phyloP scores from a whole-genome alignment of 1,140 invertebrate genomes.

The Bombus cullumanus region DNA sequence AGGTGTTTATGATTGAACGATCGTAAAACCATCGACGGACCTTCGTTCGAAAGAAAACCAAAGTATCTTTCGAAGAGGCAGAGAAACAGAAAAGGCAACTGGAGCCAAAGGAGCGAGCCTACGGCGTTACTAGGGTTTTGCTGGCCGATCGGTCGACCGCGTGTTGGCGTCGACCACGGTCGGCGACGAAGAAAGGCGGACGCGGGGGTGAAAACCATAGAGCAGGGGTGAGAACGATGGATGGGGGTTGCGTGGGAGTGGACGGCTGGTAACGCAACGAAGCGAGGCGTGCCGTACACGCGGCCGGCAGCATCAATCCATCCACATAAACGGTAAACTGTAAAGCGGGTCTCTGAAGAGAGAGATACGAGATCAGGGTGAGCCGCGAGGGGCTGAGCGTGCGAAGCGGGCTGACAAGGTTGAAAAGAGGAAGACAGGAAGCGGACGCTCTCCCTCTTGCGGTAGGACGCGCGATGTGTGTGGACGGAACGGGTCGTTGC shows the following conservation, averaged over 20 bases:
- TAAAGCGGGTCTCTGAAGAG: slow-evolving; percentile 65
- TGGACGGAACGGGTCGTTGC: slow-evolving; percentile 78
- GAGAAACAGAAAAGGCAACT: background rate
- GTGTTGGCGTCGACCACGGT: slow-evolving; percentile 26
- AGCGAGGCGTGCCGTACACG: slow-evolving; percentile 80
- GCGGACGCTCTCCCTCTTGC: slow-evolving; percentile 55
- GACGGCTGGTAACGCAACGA: slow-evolving; percentile 81
- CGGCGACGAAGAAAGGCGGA: slow-evolving; percentile 20
- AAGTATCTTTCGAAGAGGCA: background rate
- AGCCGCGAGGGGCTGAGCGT: background rate
- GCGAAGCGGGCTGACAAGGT: background rate
- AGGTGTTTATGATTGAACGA: background rate
- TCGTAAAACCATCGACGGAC: background rate
- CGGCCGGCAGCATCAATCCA: slow-evolving; percentile 81
- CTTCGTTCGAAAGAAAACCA: background rate
- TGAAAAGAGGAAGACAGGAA: slow-evolving; percentile 36
- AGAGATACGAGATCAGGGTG: slow-evolving; percentile 20
- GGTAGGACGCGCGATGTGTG: slow-evolving; percentile 72
- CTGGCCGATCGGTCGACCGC: slow-evolving; percentile 20
- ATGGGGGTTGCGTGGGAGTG: slow-evolving; percentile 77
- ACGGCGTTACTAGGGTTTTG: slow-evolving; percentile 15
- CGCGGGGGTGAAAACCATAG: slow-evolving; percentile 46
- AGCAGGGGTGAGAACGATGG: slow-evolving; percentile 66
- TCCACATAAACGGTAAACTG: slow-evolving; percentile 81
- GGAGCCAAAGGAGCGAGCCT: slow-evolving; percentile 9